Conservation (phyloP, 1,140 invertebrate genomes). For the Lanistes nyassanus region DNA sequence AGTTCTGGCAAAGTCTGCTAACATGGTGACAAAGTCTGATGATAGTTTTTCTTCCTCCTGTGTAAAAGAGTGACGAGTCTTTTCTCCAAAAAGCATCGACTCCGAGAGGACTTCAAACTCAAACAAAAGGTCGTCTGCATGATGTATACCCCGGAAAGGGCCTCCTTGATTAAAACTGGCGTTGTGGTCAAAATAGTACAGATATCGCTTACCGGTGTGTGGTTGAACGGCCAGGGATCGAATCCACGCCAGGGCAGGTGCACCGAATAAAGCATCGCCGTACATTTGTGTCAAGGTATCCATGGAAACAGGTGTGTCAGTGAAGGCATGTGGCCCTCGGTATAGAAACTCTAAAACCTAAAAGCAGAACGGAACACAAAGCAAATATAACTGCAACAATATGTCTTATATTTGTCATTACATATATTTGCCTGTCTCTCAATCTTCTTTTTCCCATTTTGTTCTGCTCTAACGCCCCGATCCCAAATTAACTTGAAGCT, state of each 20-base stretch:
- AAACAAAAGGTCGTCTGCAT: background rate
- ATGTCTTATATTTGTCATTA: background rate
- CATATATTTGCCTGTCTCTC: background rate
- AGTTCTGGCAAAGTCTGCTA: background rate
- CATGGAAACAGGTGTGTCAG: background rate
- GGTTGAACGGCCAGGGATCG: background rate
- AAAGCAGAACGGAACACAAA: background rate
- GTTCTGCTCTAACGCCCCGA: background rate
- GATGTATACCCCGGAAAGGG: background rate
- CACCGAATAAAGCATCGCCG: background rate
- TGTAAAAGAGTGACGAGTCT: no score
- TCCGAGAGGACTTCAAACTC: conserved; percentile 5
- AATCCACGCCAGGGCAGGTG: background rate
- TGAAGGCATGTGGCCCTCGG: background rate
- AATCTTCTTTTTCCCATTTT: background rate
- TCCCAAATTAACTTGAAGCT: background rate
- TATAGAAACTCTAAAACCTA: background rate
- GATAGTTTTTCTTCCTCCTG: background rate
- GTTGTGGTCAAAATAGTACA: background rate
- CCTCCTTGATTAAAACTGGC: background rate
- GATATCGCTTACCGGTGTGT: conserved; percentile 10
- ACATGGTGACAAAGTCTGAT: background rate
- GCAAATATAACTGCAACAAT: background rate
- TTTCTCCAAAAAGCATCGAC: conserved; percentile 2
- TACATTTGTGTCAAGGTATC: background rate